A percentile compares a stretch with the other conserved stretches of the same genome.
phyloP scores from a whole-genome alignment of 2,113 vertebrate species.

The Myrmecophaga tridactyla region DNA sequence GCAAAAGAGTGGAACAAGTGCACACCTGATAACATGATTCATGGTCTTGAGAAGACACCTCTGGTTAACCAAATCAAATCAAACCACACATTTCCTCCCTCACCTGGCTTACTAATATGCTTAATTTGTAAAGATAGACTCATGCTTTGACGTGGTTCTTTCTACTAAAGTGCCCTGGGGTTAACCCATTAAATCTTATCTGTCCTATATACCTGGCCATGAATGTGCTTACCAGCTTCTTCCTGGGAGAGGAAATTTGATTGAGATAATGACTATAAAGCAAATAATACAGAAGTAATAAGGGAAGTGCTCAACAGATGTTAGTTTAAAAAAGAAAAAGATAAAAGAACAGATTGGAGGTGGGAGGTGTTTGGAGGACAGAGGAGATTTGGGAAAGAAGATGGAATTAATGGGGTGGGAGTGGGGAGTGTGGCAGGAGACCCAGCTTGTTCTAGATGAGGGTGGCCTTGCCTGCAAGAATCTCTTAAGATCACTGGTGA shows the following conservation, averaged over 20 bases:
- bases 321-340: not conserved
- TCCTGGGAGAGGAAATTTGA: not conserved
- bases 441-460: not conserved
- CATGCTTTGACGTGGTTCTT: not conserved
- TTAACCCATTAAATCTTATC: not conserved
- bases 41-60: not conserved
- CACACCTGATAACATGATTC: not conserved
- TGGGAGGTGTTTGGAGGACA: not conserved
- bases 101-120: not conserved
- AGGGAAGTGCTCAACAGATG: not conserved
- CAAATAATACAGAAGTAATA: not conserved
- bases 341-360: not conserved
- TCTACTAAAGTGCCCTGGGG: not conserved
- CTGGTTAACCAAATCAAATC: not conserved
- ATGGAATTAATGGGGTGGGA: not conserved
- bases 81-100: not conserved
- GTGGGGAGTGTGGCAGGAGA: not conserved
- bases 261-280: not conserved
- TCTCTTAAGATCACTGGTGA: not conserved
- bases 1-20: not conserved
- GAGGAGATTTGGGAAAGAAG: not conserved
- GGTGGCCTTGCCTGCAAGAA: not conserved
- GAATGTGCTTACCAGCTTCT: conserved; percentile 13
- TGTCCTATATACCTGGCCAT: not conserved
- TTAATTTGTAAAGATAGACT: not conserved